Evolutionary conservation across 1,140 invertebrate genomes (phyloP).

Genomic region (Ridgeia piscesae): DNA sequence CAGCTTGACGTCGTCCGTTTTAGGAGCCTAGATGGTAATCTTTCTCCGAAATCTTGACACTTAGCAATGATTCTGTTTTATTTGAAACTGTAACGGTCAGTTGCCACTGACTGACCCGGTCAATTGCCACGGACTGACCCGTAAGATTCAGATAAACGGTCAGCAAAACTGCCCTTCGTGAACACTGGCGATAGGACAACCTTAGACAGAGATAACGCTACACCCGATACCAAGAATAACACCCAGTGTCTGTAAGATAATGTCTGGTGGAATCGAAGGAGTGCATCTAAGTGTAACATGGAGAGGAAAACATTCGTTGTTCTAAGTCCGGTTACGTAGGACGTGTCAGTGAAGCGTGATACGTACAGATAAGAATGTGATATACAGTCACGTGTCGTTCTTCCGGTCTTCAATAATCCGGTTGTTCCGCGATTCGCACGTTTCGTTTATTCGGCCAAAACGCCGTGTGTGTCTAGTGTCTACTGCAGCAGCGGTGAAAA

Average conservation of each 20-base stretch:
- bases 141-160: too few species aligned
- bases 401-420: too few species aligned
- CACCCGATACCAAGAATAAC: background rate
- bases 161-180: too few species aligned
- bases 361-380: background rate
- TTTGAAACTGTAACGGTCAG: background rate
- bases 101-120: background rate
- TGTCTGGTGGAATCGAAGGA: background rate
- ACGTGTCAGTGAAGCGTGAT: background rate
- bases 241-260: background rate
- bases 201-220: background rate
- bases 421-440: too few species aligned
- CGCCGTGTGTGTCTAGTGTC: background rate
- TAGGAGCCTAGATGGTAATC: background rate
- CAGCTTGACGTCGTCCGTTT: background rate
- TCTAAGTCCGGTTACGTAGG: too few species aligned
- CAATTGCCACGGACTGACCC: background rate
- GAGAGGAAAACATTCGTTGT: background rate
- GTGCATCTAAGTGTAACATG: background rate
- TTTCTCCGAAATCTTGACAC: background rate
- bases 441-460: too few species aligned
- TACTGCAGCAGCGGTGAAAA: background rate
- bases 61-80: background rate
- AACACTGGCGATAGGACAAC: background rate
- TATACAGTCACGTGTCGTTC: too few species aligned